Percentiles rank a stretch among this genome's conserved stretches.
These are phyloP conservation scores for Rotaria socialis DNA, from an alignment of 2,888 invertebrate species.

Conservation along the genomic window DNA sequence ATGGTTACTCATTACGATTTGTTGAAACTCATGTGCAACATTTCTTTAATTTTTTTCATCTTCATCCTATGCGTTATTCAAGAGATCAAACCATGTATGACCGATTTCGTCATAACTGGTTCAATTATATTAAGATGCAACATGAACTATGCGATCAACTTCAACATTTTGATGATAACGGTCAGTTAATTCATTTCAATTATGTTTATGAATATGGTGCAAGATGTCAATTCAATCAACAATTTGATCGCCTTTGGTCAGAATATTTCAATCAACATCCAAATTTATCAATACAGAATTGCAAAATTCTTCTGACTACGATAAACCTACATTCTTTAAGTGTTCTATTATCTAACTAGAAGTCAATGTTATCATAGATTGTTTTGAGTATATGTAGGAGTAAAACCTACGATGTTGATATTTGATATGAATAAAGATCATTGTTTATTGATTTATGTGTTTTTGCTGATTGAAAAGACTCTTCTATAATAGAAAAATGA, in stretches of 20 bases:
- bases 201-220: not conserved
- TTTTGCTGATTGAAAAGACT: no score
- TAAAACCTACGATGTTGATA: no score
- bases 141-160: not conserved
- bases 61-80: not conserved
- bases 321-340: not conserved
- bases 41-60: constrained; percentile 1
- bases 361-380: no score
- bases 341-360: not conserved
- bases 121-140: not conserved
- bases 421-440: no score
- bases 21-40: not conserved
- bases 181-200: not conserved
- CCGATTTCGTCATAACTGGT: not conserved
- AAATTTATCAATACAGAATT: not conserved
- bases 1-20: not conserved
- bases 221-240: not conserved
- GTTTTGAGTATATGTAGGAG: no score
- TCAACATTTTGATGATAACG: not conserved
- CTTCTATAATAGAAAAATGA: no score
- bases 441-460: no score
- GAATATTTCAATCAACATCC: not conserved
- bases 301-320: not conserved
- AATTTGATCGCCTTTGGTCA: not conserved
- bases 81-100: not conserved